phyloP scores from a whole-genome alignment of 2,888 invertebrate genomes.

The Rhimphoctona megacephalus region DNA sequence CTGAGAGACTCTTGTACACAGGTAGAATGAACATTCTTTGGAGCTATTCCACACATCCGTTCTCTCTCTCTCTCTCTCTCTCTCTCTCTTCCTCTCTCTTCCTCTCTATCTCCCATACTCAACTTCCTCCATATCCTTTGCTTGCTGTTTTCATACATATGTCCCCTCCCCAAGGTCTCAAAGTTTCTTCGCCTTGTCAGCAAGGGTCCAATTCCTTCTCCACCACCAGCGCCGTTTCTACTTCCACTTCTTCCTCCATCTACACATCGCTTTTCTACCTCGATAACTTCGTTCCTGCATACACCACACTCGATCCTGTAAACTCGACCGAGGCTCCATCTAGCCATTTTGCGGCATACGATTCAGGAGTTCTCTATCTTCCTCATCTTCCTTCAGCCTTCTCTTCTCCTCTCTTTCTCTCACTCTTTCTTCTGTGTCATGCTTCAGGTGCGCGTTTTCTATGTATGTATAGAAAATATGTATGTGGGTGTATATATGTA shows the following conservation, averaged over 20 bases:
- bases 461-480: background rate
- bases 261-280: conserved; percentile 41
- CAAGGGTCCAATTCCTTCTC: conserved; percentile 47
- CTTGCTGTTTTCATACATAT: background rate
- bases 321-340: conserved; percentile 26
- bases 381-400: background rate
- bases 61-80: background rate
- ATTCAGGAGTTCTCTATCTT: conserved; percentile 42
- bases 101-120: conserved; percentile 38
- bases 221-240: conserved; percentile 44
- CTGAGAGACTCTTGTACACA: background rate
- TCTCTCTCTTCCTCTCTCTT: conserved; percentile 32
- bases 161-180: background rate
- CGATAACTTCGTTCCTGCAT: conserved; percentile 28
- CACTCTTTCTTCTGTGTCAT: background rate
- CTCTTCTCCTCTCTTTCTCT: background rate
- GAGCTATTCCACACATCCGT: conserved; percentile 14
- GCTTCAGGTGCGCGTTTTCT: conserved; percentile 48
- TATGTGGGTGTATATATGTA: background rate
- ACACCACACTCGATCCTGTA: conserved; percentile 19
- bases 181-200: conserved; percentile 49
- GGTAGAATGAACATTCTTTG: conserved; percentile 50
- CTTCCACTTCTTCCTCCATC: conserved; percentile 24
- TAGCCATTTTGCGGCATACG: conserved; percentile 15
- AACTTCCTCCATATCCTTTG: conserved; percentile 59